A percentile compares a stretch with the other conserved stretches of the same genome.
Conservation (phyloP, 2,797 vertebrate species). For the Aphelocoma californica region DNA sequence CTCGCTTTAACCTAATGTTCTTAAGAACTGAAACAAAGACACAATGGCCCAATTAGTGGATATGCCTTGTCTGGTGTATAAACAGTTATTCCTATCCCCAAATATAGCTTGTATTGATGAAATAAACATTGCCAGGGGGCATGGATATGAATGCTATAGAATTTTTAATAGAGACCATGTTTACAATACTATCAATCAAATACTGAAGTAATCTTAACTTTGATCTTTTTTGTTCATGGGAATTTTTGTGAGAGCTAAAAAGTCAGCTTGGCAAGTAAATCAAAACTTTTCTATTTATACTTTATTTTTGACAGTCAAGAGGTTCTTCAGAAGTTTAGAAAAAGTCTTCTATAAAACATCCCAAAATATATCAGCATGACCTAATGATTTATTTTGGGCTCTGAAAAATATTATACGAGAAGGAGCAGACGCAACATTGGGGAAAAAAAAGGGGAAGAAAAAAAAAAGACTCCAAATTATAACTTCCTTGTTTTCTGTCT, state of each 20-base stretch:
- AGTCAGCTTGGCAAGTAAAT: constrained; percentile 38
- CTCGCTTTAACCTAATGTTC: neutral
- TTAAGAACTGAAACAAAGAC: neutral
- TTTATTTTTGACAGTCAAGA: constrained; percentile 23
- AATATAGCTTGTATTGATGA: neutral
- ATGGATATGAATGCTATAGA: neutral
- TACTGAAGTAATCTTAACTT: constrained; percentile 13
- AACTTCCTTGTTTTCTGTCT: neutral
- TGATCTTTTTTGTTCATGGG: neutral
- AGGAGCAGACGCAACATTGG: neutral
- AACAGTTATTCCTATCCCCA: neutral
- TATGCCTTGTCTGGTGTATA: neutral
- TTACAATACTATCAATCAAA: constrained; percentile 13
- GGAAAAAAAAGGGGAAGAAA: neutral
- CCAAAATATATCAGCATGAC: constrained; percentile 22
- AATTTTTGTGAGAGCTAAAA: neutral
- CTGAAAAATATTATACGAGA: neutral
- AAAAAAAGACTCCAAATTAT: neutral
- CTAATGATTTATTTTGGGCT: constrained; percentile 29
- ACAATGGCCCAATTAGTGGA: neutral
- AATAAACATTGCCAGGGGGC: neutral
- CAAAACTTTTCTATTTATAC: constrained; percentile 48
- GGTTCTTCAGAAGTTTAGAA: constrained; percentile 33
- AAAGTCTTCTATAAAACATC: constrained; percentile 25
- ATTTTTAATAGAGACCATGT: neutral